Conservation (phyloP, 2,888 invertebrate genomes). For the Xestoiulus laeticollis region DNA sequence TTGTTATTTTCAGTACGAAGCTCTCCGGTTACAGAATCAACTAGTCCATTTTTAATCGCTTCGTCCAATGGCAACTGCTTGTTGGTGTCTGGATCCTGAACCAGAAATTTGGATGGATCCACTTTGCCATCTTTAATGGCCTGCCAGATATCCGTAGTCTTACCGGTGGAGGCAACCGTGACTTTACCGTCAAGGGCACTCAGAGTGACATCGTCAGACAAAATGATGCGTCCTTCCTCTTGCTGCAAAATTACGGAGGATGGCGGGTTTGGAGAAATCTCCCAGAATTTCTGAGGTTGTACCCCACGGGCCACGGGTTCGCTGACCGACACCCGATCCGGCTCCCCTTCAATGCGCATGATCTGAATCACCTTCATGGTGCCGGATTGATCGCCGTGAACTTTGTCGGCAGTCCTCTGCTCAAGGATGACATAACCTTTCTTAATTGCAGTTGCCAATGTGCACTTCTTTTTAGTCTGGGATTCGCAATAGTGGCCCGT, state of each 20-base stretch:
- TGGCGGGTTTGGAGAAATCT: slow-evolving; percentile 64
- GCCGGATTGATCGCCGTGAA: background rate
- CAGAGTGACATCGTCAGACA: slow-evolving; percentile 77
- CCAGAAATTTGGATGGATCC: slow-evolving; percentile 72
- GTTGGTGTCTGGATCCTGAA: slow-evolving; percentile 79
- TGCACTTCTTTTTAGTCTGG: slow-evolving; percentile 66
- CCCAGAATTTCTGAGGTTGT: slow-evolving; percentile 27
- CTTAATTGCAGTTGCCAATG: slow-evolving; percentile 79
- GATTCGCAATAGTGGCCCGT: slow-evolving; percentile 76
- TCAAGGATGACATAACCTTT: slow-evolving; percentile 73
- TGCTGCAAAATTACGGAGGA: slow-evolving; percentile 57
- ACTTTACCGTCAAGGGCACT: slow-evolving; percentile 80
- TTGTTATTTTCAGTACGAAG: slow-evolving; percentile 72
- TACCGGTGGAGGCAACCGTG: slow-evolving; percentile 75
- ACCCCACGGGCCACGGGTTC: slow-evolving; percentile 60
- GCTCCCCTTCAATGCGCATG: slow-evolving; percentile 76
- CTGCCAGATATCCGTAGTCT: slow-evolving; percentile 71
- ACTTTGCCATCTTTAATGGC: slow-evolving; percentile 81
- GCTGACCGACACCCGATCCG: slow-evolving; percentile 77
- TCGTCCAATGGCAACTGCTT: slow-evolving; percentile 82
- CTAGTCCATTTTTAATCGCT: slow-evolving; percentile 81
- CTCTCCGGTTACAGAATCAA: slow-evolving; percentile 76
- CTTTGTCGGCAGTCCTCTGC: slow-evolving; percentile 58
- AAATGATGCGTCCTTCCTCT: slow-evolving; percentile 71
- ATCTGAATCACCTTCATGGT: slow-evolving; percentile 71